Evolutionary conservation across 2,797 vertebrate species (phyloP).

Genomic region (Ceryle rudis): DNA sequence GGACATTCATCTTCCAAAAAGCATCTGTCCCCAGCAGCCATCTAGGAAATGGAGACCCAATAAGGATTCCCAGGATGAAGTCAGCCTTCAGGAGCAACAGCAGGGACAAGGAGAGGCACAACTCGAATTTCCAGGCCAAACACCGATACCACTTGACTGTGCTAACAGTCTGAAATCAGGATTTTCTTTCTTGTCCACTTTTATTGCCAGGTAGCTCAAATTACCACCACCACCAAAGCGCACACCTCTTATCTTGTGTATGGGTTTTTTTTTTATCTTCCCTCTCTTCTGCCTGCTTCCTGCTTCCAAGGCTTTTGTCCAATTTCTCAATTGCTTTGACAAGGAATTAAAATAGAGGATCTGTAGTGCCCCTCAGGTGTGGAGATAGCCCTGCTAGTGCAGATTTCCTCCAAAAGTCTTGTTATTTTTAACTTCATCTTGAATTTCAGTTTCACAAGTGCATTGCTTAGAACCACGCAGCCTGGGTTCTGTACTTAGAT

Average conservation of each 20-base stretch:
- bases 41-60: not conserved
- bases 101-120: not conserved
- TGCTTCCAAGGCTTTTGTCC: not conserved
- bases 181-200: not conserved
- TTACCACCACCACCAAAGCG: not conserved
- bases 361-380: not conserved
- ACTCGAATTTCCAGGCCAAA: not conserved
- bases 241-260: not conserved
- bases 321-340: not conserved
- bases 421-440: not conserved
- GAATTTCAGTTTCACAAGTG: not conserved
- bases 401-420: not conserved
- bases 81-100: not conserved
- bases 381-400: not conserved
- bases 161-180: not conserved
- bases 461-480: not conserved
- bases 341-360: not conserved
- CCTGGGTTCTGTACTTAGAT: not conserved
- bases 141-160: not conserved
- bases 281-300: not conserved
- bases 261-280: not conserved
- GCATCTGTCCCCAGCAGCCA: not conserved
- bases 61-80: not conserved
- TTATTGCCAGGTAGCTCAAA: not conserved
- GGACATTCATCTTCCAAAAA: not conserved